These are phyloP conservation scores for Gallinago nigripennis DNA, from an alignment of 2,797 vertebrate species.

Conservation along the genomic window DNA sequence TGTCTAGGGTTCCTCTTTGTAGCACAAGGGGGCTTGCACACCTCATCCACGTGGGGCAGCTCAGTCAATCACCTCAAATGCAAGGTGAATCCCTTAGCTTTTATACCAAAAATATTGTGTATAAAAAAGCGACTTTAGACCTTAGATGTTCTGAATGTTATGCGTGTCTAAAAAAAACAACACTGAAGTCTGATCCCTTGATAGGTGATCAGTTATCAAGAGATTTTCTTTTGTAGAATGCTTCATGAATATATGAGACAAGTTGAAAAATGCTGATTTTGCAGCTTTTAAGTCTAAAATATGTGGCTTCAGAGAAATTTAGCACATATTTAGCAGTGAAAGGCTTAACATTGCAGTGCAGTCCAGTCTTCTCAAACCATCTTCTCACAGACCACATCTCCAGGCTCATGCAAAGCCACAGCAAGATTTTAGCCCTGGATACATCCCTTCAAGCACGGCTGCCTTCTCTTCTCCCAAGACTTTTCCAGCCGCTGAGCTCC, in stretches of 20 bases:
- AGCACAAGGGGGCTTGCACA: neutral
- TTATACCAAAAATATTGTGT: neutral
- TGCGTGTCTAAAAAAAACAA: neutral
- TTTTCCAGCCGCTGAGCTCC: neutral
- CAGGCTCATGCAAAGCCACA: neutral
- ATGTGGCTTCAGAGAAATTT: neutral
- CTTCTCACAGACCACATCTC: neutral
- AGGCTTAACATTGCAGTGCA: neutral
- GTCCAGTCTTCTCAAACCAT: neutral
- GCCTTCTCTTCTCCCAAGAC: neutral
- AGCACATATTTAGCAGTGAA: neutral
- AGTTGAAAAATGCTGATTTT: neutral
- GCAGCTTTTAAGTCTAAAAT: neutral
- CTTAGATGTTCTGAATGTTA: neutral
- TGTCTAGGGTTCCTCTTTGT: neutral
- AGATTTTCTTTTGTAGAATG: neutral
- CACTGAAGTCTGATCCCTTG: neutral
- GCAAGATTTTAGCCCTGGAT: neutral
- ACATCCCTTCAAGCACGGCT: neutral
- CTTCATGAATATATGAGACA: neutral
- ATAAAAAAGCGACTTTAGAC: neutral
- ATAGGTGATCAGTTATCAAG: neutral
- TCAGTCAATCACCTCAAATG: neutral
- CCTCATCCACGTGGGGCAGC: neutral
- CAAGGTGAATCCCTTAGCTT: neutral